Conservation (phyloP, 2,797 vertebrate species). For the Aeoliscus strigatus region DNA sequence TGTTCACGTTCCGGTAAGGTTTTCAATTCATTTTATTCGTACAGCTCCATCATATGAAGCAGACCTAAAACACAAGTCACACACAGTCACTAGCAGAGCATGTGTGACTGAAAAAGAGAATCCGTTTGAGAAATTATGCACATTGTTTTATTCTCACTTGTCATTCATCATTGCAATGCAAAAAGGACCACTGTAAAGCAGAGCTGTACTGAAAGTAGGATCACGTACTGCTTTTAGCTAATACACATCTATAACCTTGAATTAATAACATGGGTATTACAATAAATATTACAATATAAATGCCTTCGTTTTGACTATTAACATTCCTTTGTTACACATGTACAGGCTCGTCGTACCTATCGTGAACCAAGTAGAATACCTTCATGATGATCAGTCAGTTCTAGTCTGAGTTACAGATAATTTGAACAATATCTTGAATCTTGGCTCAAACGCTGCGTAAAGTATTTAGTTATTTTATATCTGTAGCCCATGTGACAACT, state of each 20-base stretch:
- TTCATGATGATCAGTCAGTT: slow-evolving; percentile 3
- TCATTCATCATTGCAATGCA: slow-evolving; percentile 72
- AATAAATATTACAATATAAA: slow-evolving; percentile 80
- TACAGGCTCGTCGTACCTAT: slow-evolving; percentile 64
- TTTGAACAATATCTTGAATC: slow-evolving; percentile 15
- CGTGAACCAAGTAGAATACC: slow-evolving; percentile 47
- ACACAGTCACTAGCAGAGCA: too few relatives aligned
- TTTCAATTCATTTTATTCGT: too few relatives aligned
- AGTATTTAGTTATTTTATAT: slow-evolving; percentile 25
- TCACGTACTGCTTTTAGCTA: slow-evolving; percentile 57
- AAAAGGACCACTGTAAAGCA: slow-evolving; percentile 72
- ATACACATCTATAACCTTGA: slow-evolving; percentile 65
- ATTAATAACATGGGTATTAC: slow-evolving; percentile 73
- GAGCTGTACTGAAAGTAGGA: slow-evolving; percentile 58
- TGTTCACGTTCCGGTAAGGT: background rate
- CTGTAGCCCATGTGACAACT: background rate
- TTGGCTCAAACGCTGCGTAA: slow-evolving; percentile 33
- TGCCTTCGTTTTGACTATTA: slow-evolving; percentile 74
- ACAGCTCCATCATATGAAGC: too few relatives aligned
- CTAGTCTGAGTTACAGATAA: slow-evolving; percentile 30
- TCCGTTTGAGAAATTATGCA: slow-evolving; percentile 63
- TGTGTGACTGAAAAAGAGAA: slow-evolving; percentile 21
- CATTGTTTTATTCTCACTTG: slow-evolving; percentile 60
- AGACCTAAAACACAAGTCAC: too few relatives aligned
- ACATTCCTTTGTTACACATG: slow-evolving; percentile 78